Base-by-base conservation (phyloP, 2,888 invertebrate species). In the Cantharis nigra region DNA sequence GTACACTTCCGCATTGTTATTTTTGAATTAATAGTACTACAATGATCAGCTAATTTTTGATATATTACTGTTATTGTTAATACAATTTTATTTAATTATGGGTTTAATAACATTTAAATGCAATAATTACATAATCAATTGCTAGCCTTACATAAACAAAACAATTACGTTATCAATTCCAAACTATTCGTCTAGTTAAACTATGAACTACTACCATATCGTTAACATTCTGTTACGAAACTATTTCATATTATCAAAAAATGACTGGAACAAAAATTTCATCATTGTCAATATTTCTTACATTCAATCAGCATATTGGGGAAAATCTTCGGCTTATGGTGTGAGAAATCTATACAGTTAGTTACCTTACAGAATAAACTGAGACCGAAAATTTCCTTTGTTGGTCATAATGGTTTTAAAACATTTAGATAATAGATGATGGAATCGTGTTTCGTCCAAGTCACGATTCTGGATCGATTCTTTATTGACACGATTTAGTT, bases 381-480 rank as follows among this genome's bases (percentile, higher is more conserved):
- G 49, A 49, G 49, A 49, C n/a, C 49, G 49, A 49, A 49, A 49
- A 49, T 49, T 49, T 49, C n/a, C 49, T 49, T 49, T 49, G n/a
- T 49, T 49, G n/a, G 49, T 4, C n/a, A n/a, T 49, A 49, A 49
- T 49, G 49, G 49, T 49, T 49, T 49, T 5, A 49, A 49, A 49
- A 49, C 49, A 49, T 49, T 49, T 49, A 67, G 65, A 67, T 70
- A 30, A 18, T 23, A 69, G 70, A 33, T 70, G 70, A 28, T 14
- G 70, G 49, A 28, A 33, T 69, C 74, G 70, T 63, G 74, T 71
- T 33, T 71, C 69, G 14, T 33, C 65, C 20, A 23, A 74, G 71
- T 77, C 77, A 77, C 77, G 77, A 74, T 77, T 77, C 14, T 77
- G 70, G 77, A 74, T 77, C 77, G 77, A 26, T 70, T 33, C 67